A percentile compares a stretch with the other conserved stretches of the same genome.
Evolutionary conservation across 1,140 invertebrate species (phyloP).

Genomic region (Lordiphosa collinella): DNA sequence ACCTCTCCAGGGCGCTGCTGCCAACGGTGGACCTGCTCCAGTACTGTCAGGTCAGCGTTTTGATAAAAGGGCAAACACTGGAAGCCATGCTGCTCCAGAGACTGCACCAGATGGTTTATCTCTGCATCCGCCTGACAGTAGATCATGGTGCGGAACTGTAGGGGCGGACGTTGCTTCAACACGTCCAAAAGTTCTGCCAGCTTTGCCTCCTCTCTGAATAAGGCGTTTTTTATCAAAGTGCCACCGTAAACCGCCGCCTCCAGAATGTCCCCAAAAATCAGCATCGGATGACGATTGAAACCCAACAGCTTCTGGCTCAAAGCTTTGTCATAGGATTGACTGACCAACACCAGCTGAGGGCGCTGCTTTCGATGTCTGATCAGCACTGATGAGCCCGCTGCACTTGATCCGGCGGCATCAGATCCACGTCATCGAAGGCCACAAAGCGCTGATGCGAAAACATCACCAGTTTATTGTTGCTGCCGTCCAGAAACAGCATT

Average conservation of each 20-base stretch:
- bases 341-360: conserved; percentile 35
- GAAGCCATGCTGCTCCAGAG: conserved; percentile 3
- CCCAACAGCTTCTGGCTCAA: conserved; percentile 7
- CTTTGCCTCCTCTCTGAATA: conserved; percentile 7
- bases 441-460: conserved; percentile 15
- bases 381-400: background rate
- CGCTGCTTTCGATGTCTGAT: background rate
- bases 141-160: conserved; percentile 29
- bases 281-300: conserved; percentile 11
- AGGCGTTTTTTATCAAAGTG: conserved; percentile 1
- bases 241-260: conserved; percentile 52
- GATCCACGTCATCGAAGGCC: conserved; percentile 45
- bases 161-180: conserved; percentile 31
- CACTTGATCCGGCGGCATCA: conserved; percentile 24
- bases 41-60: conserved; percentile 5
- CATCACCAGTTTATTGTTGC: background rate
- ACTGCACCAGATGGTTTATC: conserved; percentile 5
- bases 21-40: conserved; percentile 28
- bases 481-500: too few species aligned
- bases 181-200: conserved; percentile 2
- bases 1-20: background rate
- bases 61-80: conserved; percentile 47
- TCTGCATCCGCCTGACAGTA: conserved; percentile 32
- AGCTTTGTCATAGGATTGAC: conserved; percentile 17
- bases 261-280: conserved; percentile 49